Evolutionary conservation across 2,113 vertebrate species (phyloP).

Genomic region (Xiphophorus maculatus): DNA sequence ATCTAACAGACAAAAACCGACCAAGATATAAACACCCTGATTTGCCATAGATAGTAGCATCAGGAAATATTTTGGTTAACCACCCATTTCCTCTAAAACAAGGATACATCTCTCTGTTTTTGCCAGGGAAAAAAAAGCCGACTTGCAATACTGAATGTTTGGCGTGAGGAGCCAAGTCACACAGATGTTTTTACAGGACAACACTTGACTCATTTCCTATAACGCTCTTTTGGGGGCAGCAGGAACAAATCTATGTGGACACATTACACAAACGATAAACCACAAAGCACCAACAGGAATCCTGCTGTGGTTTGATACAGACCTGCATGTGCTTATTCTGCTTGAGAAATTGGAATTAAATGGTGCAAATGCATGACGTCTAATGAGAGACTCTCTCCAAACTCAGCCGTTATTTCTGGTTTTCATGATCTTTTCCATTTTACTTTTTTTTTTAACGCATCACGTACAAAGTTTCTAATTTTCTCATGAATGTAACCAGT

Average conservation of each 20-base stretch:
- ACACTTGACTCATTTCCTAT: conserved; percentile 12
- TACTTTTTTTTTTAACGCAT: no score
- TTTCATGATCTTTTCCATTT: not conserved
- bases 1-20: no score
- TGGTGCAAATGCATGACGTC: no score
- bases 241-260: conserved; percentile 18
- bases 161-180: conserved; percentile 1
- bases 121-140: not conserved
- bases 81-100: not conserved
- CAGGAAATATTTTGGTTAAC: conserved; percentile 8
- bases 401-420: conserved; percentile 24
- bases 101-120: not conserved
- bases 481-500: not conserved
- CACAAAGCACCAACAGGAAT: conserved; percentile 6
- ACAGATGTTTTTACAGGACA: conserved; percentile 10
- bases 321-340: not conserved
- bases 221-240: conserved; percentile 2
- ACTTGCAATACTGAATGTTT: not conserved
- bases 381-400: not conserved
- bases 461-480: no score
- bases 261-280: conserved; percentile 20
- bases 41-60: not conserved
- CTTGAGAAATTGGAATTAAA: not conserved
- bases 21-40: not conserved
- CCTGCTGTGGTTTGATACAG: not conserved